Base-by-base conservation (phyloP, 1,140 invertebrate genomes). In the Mylabris phalerata region DNA sequence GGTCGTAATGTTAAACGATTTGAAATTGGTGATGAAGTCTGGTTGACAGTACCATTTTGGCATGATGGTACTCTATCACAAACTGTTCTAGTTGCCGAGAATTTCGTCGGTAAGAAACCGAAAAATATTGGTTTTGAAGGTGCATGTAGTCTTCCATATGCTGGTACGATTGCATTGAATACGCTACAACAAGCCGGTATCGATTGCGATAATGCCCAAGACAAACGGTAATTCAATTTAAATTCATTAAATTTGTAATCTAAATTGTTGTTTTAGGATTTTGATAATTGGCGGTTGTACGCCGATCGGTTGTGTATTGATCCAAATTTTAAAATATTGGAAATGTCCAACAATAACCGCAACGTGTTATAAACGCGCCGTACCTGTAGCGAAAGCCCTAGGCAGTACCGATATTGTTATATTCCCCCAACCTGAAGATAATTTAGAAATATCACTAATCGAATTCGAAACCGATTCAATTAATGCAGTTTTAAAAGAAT, bases 121-220 rank as follows among this genome's bases (percentile, higher is more conserved):
- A 77, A 76, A 61, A 77, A 77, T 52, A 73, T 88, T 13, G 78
- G 76, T 41, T 87, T 86, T 66, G 83, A 87, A 71, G 81, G 83
- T 45, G 84, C 86, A 25, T 83, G 85, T 1, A 81, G 86, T 52
- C 68, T 91, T 32, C 85, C 88, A 3, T 90, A 88, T 64, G 82
- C 82, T 46, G 84, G 85, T 4, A 80, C 80, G 54, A 76, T 85
- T n/a, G 83, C 82, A 1, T 85, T 85, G 79, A 77, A 83, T 64
- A 82, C 83, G 19, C 70, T 90, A 3, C 74, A 82, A 42, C 77
- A 79, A 61, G 74, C 74, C 63, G 79, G 80, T 50, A 65, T 73
- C 5, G 76, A 83, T 50, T 75, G 78, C 62, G 73, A 78, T 62
- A 79, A 78, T 65, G 78, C 80, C 6, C 69, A 74, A 64, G 77